These are phyloP conservation scores for Prunella strophiata DNA, from an alignment of 2,797 vertebrate species.

Conservation along the genomic window DNA sequence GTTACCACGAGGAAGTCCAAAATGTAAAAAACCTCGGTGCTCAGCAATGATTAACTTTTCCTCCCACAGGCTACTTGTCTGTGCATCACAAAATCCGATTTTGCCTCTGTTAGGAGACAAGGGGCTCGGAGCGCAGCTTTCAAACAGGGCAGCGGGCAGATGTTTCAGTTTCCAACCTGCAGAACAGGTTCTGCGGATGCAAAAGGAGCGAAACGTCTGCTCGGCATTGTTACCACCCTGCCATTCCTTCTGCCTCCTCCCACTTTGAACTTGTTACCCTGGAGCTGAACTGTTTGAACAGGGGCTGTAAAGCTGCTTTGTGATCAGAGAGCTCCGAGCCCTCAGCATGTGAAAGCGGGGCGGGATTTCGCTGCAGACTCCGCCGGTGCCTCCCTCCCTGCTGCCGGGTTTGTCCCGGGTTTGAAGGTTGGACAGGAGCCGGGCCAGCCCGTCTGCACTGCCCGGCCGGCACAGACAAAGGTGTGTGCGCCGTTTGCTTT, in stretches of 20 bases:
- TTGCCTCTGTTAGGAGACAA: not conserved
- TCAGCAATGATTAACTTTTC: constrained; percentile 61
- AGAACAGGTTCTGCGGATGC: constrained; percentile 72
- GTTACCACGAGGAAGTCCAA: constrained; percentile 12
- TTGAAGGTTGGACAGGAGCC: not conserved
- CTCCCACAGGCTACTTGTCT: constrained; percentile 11
- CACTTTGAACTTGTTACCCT: constrained; percentile 75
- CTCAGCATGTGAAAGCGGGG: not conserved
- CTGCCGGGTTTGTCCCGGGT: not conserved
- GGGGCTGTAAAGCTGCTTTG: constrained; percentile 45
- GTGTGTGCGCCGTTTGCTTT: not conserved
- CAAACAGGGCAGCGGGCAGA: not conserved
- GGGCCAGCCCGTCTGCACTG: not conserved
- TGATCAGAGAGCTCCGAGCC: constrained; percentile 29
- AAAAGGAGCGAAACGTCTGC: not conserved
- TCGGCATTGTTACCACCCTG: constrained; percentile 36
- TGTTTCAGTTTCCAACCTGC: constrained; percentile 62
- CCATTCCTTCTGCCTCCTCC: constrained; percentile 60
- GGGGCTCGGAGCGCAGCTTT: not conserved
- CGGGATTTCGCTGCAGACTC: not conserved
- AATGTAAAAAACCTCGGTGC: not conserved
- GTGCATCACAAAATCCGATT: not conserved
- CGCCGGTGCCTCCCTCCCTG: not conserved
- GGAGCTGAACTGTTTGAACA: constrained; percentile 72
- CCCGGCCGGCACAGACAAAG: not conserved